Evolutionary conservation across 1,140 invertebrate genomes (phyloP), one percentile per base, ranked within the genome.

Genomic region (Diorhabda elongata): DNA sequence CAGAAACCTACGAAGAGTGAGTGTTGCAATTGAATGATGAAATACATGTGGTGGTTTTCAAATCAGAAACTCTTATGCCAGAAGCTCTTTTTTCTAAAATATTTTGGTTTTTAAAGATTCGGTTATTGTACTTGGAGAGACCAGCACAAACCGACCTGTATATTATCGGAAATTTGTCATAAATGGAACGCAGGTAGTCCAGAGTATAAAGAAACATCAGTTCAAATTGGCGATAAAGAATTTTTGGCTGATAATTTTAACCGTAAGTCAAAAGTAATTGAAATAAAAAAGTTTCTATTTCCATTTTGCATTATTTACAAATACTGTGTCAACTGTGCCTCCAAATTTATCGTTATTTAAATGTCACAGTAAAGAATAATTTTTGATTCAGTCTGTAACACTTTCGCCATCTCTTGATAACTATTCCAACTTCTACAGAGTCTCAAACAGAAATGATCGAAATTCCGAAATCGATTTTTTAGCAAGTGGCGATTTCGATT

Each of bases 101-200:
- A n/a, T 52, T 52, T 4, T 52, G 2, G 2, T 63, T 59, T 71
- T 61, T 67, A 87, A 26, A 26, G 85, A 60, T 77, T 71, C 2
- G 94, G 93, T 3, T 91, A 91, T 72, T 90, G 91, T 74, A 83
- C 84, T 43, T 96, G 94, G 94, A 83, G 93, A 44, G 92, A 96
- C 79, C 83, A 85, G 1, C 79, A 87, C 64, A 90, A 87, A 76
- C 94, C 94, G 3, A 88, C 86, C 0, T 85, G 87, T 73, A 92
- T 96, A 71, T 81, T 96, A 3, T 82, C 86, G 43, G 85, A 88
- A 41, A 75, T 96, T 0, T 95, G 93, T 77, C 84, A 84, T 63
- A 87, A 85, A 58, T 86, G 88, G 64, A 87, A 90, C 70, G 77
- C 90, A 1, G 81, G 81, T 2, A 41, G 72, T 2, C 88, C 88